Evolutionary conservation across 23 tunicate species (phyloP), one percentile per base, ranked within the genome.

Genomic region (Halocynthia aurantium): DNA sequence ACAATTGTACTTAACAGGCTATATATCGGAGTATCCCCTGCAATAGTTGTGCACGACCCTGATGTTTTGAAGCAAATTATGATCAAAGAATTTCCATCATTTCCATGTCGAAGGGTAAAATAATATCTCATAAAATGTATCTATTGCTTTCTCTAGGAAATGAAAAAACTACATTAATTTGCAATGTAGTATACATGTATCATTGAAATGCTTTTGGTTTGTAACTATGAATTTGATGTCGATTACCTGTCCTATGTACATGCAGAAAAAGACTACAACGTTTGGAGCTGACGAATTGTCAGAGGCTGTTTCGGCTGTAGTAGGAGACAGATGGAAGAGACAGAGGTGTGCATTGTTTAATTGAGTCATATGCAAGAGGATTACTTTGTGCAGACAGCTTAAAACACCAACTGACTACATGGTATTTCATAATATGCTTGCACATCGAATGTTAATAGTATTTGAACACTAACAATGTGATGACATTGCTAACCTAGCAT

Each of bases 301-400:
- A 51, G 62, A 15, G 18, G 63, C 82, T n/a, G 22, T 87, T 66
- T 76, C 64, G 22, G 70, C 55, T 17, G 73, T 72, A 13, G 17
- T 60, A 62, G 93, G 93, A n/a, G 78, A 76, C 51, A 85, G 82
- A 22, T 87, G 93, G 93, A 87, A 87, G 61, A 57, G 93, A 67
- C 17, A 76, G 10, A 85, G 89, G 84, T 78, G 19, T 13, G 18
- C 1, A 44, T n/a, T 10, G 11, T 69, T 69, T 7, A 69, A 8
- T 22, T 13, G 51, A 17, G 8, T 13, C 15, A 50, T 19, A 21
- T 31, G 44, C 44, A 31, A 31, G 44, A 31, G 4, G 44, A 31
- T 31, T 31, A 31, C 44, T 31, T 31, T 31, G 44, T 31, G 44
- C 4, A 31, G 44, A 31, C 44, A 31, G 44, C 1, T 31, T 31